These are phyloP conservation scores for Falco biarmicus DNA, from an alignment of 2,797 vertebrate genomes.

Conservation along the genomic window DNA sequence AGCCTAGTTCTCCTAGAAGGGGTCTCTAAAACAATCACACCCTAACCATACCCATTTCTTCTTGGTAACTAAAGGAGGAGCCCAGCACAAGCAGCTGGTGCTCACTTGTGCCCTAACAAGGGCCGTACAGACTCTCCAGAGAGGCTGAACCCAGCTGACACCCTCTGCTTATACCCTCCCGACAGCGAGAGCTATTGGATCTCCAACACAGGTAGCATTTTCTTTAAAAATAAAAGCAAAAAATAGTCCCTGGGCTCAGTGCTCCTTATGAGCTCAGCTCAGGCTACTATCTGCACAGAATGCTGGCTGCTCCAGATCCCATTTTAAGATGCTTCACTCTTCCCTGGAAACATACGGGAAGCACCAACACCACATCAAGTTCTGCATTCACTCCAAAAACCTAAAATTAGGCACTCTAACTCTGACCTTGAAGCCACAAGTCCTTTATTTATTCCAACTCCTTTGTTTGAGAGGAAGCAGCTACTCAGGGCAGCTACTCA, in stretches of 20 bases:
- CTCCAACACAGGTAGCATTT: not conserved
- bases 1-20: not conserved
- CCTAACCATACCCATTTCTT: not conserved
- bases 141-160: not conserved
- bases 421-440: not conserved
- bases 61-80: not conserved
- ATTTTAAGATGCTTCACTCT: not conserved
- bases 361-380: not conserved
- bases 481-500: not conserved
- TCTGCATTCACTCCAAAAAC: not conserved
- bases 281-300: not conserved
- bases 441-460: not conserved
- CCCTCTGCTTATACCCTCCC: not conserved
- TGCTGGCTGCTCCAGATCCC: not conserved
- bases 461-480: not conserved
- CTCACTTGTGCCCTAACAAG: not conserved
- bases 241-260: accelerated
- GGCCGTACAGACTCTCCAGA: not conserved
- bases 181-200: too few species aligned
- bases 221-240: not conserved
- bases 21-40: not conserved
- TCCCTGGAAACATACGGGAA: not conserved
- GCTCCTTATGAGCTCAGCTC: not conserved
- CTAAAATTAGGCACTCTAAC: not conserved
- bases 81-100: not conserved